Conservation (phyloP, 2,888 invertebrate genomes). For the Acronicta leporina region DNA sequence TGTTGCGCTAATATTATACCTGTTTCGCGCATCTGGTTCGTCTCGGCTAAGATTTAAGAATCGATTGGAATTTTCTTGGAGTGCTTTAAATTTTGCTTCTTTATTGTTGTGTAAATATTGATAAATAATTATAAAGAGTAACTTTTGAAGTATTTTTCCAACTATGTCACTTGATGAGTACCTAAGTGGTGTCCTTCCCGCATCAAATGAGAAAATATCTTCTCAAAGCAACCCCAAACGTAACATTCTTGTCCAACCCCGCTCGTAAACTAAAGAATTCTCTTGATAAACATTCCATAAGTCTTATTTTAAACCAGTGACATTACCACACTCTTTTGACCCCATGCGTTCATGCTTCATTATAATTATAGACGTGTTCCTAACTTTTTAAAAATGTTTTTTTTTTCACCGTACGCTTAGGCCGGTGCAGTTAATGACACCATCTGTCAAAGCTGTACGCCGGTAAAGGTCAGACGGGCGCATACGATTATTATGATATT, state of each 20-base stretch:
- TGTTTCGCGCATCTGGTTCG: slow-evolving; percentile 65
- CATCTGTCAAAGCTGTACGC: slow-evolving; percentile 65
- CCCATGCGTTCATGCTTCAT: slow-evolving; percentile 70
- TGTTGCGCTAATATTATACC: slow-evolving; percentile 71
- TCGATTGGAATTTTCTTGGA: slow-evolving; percentile 37
- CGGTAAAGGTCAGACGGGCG: slow-evolving; percentile 54
- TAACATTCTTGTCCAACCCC: slow-evolving; percentile 40
- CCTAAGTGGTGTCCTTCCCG: neutral
- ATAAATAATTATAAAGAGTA: neutral
- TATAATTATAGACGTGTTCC: slow-evolving; percentile 67
- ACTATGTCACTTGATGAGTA: neutral
- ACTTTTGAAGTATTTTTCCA: neutral
- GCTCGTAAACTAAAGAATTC: slow-evolving; percentile 74
- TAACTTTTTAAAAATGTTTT: slow-evolving; percentile 56
- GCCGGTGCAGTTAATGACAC: slow-evolving; percentile 63
- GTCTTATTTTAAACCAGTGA: slow-evolving; percentile 74
- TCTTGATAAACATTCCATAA: slow-evolving; percentile 73
- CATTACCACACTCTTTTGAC: slow-evolving; percentile 72
- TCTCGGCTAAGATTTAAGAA: slow-evolving; percentile 49
- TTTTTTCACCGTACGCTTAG: slow-evolving; percentile 51
- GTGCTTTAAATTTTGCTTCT: slow-evolving; percentile 25
- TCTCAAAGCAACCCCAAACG: slow-evolving; percentile 45
- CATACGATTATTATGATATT: slow-evolving; percentile 47
- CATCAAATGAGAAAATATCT: neutral
- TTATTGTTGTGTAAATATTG: neutral